phyloP scores from a whole-genome alignment of 2,113 vertebrate species.

The Cinclus cinclus region DNA sequence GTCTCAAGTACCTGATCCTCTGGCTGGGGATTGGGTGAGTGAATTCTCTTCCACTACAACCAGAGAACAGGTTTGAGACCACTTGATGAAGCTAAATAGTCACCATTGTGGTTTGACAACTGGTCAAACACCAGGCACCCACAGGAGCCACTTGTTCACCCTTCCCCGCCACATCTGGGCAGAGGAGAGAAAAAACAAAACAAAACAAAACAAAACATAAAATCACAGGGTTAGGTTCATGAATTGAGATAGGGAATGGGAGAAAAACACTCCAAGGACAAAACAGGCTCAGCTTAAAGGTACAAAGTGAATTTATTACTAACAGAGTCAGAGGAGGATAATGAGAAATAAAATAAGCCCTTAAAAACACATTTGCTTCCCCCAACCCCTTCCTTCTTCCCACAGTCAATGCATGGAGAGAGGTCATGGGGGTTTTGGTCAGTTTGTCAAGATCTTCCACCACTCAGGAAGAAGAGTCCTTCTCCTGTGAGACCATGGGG shows the following conservation, averaged over 20 bases:
- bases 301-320: neutral
- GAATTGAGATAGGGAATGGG: too few relatives aligned
- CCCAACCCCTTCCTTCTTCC: neutral
- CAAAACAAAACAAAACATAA: too few relatives aligned
- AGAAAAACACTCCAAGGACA: neutral
- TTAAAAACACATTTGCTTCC: neutral
- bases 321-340: neutral
- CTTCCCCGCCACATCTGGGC: neutral
- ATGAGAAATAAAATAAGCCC: neutral
- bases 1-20: neutral
- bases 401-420: too few relatives aligned
- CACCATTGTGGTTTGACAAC: neutral
- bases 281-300: neutral
- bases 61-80: neutral
- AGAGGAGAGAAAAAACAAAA: neutral
- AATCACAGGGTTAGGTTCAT: too few relatives aligned
- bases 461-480: neutral
- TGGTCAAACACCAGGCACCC: neutral
- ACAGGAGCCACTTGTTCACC: accelerated
- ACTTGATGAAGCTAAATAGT: neutral
- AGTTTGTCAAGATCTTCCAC: neutral
- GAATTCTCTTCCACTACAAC: neutral
- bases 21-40: neutral
- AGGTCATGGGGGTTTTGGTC: neutral
- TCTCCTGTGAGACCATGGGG: neutral